phyloP scores from a whole-genome alignment of 2,888 invertebrate species.

The Parnassius smintheus region DNA sequence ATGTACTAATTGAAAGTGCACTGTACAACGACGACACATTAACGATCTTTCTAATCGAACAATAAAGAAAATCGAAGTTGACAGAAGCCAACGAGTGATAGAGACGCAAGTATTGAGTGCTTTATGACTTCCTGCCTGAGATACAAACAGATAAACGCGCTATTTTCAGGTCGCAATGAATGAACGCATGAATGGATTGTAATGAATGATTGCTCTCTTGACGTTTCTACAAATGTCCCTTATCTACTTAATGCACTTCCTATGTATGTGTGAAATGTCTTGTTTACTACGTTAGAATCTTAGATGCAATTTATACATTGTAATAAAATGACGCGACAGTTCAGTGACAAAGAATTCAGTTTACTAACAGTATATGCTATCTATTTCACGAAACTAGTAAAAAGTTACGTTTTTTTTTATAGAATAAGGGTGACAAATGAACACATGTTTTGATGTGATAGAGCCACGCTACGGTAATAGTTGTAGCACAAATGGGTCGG shows the following conservation, averaged over 20 bases:
- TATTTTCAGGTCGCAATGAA: conserved; percentile 60
- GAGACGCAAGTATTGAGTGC: conserved; percentile 50
- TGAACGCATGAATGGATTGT: conserved; percentile 58
- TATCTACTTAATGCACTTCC: conserved; percentile 11
- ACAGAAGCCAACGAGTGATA: conserved; percentile 48
- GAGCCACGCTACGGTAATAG: too few species aligned
- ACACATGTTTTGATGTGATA: too few species aligned
- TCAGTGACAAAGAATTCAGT: too few species aligned
- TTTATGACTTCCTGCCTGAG: conserved; percentile 70
- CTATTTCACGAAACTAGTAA: too few species aligned
- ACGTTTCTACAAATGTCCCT: conserved; percentile 30
- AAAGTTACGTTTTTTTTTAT: too few species aligned
- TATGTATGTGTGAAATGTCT: conserved; percentile 16
- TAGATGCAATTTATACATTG: neutral
- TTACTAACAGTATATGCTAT: too few species aligned
- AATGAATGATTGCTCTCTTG: conserved; percentile 53
- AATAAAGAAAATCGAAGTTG: conserved; percentile 51
- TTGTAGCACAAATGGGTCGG: too few species aligned
- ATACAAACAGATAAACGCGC: conserved; percentile 53
- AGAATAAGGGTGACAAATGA: too few species aligned
- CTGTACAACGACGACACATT: neutral
- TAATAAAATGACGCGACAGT: too few species aligned
- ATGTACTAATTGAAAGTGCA: conserved; percentile 7
- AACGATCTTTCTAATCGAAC: neutral
- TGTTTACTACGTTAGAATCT: conserved; percentile 12